Conservation (phyloP, 2,888 invertebrate species). For the Drosophila limbata region DNA sequence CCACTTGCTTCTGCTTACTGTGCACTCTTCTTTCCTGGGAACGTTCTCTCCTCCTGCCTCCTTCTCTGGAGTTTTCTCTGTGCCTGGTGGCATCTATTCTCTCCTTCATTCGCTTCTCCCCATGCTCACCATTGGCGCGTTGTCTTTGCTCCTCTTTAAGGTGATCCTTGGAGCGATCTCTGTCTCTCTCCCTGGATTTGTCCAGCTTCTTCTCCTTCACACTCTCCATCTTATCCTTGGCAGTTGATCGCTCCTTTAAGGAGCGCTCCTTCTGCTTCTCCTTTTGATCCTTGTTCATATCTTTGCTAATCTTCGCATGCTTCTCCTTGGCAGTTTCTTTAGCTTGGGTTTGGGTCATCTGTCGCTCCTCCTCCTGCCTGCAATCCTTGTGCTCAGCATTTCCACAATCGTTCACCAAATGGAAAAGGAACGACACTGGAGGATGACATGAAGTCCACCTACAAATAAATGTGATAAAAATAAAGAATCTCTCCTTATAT, state of each 20-base stretch:
- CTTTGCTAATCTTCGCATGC: slow-evolving; percentile 1
- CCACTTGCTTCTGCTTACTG: slow-evolving; percentile 18
- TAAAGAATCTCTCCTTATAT: not conserved
- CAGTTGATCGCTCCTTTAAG: slow-evolving; percentile 16
- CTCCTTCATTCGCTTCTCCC: not conserved
- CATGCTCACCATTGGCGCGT: slow-evolving; percentile 15
- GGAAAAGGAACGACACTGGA: slow-evolving; percentile 46
- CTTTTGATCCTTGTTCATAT: not conserved
- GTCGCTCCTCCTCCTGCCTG: slow-evolving; percentile 16
- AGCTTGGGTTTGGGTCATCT: not conserved
- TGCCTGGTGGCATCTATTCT: not conserved
- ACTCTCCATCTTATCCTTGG: slow-evolving; percentile 8
- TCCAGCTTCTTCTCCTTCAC: slow-evolving; percentile 2
- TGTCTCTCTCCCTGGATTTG: slow-evolving; percentile 17
- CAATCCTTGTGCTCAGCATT: slow-evolving; percentile 58
- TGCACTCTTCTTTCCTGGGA: slow-evolving; percentile 5
- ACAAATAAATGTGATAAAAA: not conserved
- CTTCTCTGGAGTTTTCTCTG: slow-evolving; percentile 7
- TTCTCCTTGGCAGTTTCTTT: slow-evolving; percentile 22
- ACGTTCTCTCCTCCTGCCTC: not conserved
- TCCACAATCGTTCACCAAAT: slow-evolving; percentile 53
- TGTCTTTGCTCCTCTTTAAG: slow-evolving; percentile 10
- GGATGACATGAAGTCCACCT: slow-evolving; percentile 62
- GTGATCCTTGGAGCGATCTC: slow-evolving; percentile 11
- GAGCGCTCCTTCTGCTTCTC: slow-evolving; percentile 13